Base-by-base conservation (phyloP, 2,888 invertebrate species). In the Coelogynopora nodosa region DNA sequence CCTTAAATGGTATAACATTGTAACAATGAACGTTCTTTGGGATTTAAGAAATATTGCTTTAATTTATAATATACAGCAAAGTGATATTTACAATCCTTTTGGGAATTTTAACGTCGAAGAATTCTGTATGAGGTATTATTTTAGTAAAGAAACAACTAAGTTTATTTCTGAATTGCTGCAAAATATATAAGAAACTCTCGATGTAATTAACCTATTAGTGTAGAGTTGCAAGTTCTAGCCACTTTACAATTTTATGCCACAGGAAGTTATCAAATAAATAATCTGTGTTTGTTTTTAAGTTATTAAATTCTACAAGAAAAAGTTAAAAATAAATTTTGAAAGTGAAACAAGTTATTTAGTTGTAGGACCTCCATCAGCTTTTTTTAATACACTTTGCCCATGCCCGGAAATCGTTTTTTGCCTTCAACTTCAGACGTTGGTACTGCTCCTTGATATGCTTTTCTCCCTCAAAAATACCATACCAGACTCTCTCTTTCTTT, bases 61-160 rank as follows among this genome's bases (percentile, higher is more conserved):
- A 74, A 74, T 74, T 74, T n/a, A 74, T 74, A 74, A 23, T 74
- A 74, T 74, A 74, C 74, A 74, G 23, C 74, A 74, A 74, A 74
- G 74, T 74, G 23, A 74, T 26, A 74, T 74, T 74, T n/a, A 5
- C 27, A 74, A 74, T 26, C 5, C 74, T 74, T 74, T 49, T 49
- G 49, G 18, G 49, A 49, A 49, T 18, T 49, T 49, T 10, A 49
- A 49, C 49, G 49, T 5, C 5, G 18, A 49, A 49, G 5, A 49
- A 49, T 49, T 49, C 49, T 18, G 49, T 49, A 10, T 49, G 49
- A 49, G 18, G 49, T 49, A 49, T 49, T 18, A 18, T n/a, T n/a
- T n/a, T n/a, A n/a, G n/a, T n/a, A n/a, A n/a, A n/a, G n/a, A n/a
- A n/a, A n/a, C n/a, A n/a, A n/a, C n/a, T n/a, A n/a, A n/a, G n/a